These are phyloP conservation scores for Scolopax mira DNA, from an alignment of 2,113 vertebrate genomes.

Conservation along the genomic window DNA sequence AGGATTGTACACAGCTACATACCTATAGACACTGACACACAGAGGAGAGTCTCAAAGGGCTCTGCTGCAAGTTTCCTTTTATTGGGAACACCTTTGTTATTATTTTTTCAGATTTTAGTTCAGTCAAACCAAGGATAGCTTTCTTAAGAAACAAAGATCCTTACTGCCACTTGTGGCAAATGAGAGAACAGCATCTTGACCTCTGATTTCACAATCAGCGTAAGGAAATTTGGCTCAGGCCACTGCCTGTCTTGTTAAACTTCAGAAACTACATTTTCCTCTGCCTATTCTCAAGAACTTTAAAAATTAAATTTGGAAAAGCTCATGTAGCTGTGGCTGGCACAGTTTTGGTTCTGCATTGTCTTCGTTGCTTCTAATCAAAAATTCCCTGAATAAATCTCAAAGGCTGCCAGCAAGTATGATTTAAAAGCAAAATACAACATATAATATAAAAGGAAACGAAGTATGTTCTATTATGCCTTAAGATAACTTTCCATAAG, in stretches of 20 bases:
- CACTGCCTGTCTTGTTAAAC: background rate
- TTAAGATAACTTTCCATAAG: background rate
- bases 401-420: background rate
- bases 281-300: background rate
- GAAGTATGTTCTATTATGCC: background rate
- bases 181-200: background rate
- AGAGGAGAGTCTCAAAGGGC: background rate
- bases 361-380: background rate
- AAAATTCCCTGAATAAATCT: background rate
- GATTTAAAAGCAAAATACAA: background rate
- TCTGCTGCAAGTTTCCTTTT: background rate
- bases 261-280: background rate
- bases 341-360: background rate
- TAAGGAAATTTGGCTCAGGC: background rate
- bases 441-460: background rate
- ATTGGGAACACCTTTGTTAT: background rate
- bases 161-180: background rate
- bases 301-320: background rate
- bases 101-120: background rate
- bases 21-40: rapidly evolving
- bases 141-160: background rate
- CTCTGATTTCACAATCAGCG: background rate
- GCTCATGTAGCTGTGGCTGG: background rate
- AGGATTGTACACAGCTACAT: background rate
- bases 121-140: background rate